Evolutionary conservation across 2,113 vertebrate genomes (phyloP).

Genomic region (Fregata magnificens): DNA sequence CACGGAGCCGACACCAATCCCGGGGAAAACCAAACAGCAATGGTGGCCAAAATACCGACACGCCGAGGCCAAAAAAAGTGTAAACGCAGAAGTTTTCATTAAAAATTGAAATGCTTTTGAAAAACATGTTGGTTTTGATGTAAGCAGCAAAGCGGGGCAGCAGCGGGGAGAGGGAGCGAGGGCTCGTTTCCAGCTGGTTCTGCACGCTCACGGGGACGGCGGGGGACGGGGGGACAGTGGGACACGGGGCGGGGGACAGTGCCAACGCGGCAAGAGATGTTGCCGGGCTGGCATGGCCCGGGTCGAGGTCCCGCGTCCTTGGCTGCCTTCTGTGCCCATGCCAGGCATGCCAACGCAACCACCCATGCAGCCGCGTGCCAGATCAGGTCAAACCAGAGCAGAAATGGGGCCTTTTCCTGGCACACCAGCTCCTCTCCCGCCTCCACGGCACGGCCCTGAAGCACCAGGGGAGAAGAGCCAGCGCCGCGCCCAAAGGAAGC

Average conservation of each 20-base stretch:
- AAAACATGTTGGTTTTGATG: not conserved
- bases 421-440: not conserved
- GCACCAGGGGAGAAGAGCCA: not conserved
- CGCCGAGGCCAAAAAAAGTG: rapidly evolving
- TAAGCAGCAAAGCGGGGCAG: not conserved
- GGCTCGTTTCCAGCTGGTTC: not conserved
- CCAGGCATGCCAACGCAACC: rapidly evolving
- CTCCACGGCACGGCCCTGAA: rapidly evolving
- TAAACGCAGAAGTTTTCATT: not conserved
- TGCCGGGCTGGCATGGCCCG: not conserved
- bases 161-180: not conserved
- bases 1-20: rapidly evolving
- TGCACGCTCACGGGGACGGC: rapidly evolving
- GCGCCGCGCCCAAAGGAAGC: rapidly evolving
- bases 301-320: not conserved
- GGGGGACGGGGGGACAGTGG: not conserved
- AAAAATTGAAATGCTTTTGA: not conserved
- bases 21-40: rapidly evolving
- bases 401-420: not conserved
- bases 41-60: not conserved
- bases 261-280: not conserved
- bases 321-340: not conserved
- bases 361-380: rapidly evolving
- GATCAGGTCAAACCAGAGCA: not conserved
- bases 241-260: rapidly evolving